Conservation (phyloP, 2,113 vertebrate species). For the Sminthopsis crassicaudata region DNA sequence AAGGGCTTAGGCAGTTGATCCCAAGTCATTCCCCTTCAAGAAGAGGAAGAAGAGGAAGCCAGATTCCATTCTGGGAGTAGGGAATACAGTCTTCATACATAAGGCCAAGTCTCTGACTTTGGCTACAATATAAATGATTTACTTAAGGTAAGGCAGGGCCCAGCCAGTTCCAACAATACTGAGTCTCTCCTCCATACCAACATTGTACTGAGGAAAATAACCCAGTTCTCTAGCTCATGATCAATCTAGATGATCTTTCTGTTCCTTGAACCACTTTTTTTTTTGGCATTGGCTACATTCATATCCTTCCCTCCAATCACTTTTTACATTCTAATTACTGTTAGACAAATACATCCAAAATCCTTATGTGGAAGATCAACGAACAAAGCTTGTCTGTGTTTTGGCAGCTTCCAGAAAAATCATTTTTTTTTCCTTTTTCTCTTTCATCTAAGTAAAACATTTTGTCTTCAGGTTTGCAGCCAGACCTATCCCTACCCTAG, state of each 20-base stretch:
- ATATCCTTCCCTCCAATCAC: neutral
- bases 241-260: neutral
- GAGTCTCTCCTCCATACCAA: neutral
- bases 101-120: neutral
- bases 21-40: neutral
- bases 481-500: neutral
- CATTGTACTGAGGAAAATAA: neutral
- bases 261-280: neutral
- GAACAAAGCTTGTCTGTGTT: constrained; percentile 54
- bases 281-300: neutral
- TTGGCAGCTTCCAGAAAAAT: neutral
- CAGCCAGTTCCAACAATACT: neutral
- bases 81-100: neutral
- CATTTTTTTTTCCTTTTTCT: neutral
- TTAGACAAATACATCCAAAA: neutral
- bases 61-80: neutral
- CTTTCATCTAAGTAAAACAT: constrained; percentile 3
- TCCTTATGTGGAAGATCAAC: neutral
- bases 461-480: neutral
- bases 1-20: neutral
- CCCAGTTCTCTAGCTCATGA: neutral
- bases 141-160: neutral
- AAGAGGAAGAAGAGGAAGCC: neutral
- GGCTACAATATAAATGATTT: neutral
- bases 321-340: neutral